A percentile compares a stretch with the other conserved stretches of the same genome.
phyloP scores from a whole-genome alignment of 2,888 invertebrate genomes.

The Zaprionus bogoriensis region DNA sequence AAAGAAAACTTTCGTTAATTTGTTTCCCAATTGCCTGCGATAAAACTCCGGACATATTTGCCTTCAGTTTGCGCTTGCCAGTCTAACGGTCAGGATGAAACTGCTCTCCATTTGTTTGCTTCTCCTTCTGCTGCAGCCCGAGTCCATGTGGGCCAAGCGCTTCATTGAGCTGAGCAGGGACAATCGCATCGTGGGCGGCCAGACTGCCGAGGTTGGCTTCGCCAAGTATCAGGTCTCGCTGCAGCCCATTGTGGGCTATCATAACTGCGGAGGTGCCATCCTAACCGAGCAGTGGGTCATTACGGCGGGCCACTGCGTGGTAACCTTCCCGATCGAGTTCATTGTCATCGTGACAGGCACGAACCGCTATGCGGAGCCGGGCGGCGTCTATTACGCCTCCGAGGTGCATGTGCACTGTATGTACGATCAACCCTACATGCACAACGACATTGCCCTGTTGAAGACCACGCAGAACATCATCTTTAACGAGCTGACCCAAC shows the following conservation, averaged over 20 bases:
- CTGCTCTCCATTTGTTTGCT: conserved; percentile 23
- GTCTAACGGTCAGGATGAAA: conserved; percentile 42
- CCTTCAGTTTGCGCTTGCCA: conserved; percentile 27
- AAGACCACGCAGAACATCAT: conserved; percentile 84
- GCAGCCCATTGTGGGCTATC: conserved; percentile 53
- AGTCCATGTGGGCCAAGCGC: conserved; percentile 38
- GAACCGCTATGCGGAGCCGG: conserved; percentile 51
- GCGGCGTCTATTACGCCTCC: conserved; percentile 37
- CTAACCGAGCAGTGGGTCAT: conserved; percentile 62
- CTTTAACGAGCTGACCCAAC: conserved; percentile 84
- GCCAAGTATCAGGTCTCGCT: conserved; percentile 80
- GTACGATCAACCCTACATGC: conserved; percentile 60
- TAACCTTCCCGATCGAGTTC: conserved; percentile 8
- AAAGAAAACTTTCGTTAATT: background rate
- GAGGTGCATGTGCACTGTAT: conserved; percentile 57
- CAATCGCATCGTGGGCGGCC: conserved; percentile 62
- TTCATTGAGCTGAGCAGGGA: background rate
- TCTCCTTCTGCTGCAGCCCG: conserved; percentile 25
- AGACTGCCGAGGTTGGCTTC: conserved; percentile 57
- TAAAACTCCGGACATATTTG: conserved; percentile 17
- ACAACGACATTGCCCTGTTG: conserved; percentile 88
- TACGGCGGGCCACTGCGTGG: conserved; percentile 78
- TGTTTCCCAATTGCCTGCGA: background rate
- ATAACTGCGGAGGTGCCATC: conserved; percentile 79
- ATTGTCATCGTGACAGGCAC: conserved; percentile 68